Conservation (phyloP, 2,888 invertebrate species). For the Holacanthella duospinosa region DNA sequence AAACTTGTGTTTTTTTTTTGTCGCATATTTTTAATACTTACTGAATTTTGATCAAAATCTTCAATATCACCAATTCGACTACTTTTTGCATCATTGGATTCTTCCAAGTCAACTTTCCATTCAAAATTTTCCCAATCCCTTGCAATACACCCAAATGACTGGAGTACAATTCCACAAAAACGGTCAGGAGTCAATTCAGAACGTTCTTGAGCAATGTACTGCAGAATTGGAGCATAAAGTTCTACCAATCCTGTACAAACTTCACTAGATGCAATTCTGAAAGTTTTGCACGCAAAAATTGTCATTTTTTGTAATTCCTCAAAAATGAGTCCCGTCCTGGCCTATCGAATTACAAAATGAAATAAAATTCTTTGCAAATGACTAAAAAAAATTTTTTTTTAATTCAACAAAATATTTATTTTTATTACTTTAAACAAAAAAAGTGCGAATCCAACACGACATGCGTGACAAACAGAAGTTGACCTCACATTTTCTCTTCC, state of each 20-base stretch:
- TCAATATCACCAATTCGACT: too few species aligned
- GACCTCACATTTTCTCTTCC: conserved; percentile 27
- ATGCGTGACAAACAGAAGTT: conserved; percentile 33
- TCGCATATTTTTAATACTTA: background rate
- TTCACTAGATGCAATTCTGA: conserved; percentile 29
- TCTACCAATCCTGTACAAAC: conserved; percentile 32
- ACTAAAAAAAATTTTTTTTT: background rate
- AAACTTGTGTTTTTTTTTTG: too few species aligned
- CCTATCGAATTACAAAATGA: conserved; percentile 16
- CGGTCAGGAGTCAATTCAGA: conserved; percentile 26
- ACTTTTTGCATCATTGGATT: background rate
- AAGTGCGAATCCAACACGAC: conserved; percentile 33
- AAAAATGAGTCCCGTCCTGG: conserved; percentile 21
- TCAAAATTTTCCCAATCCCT: conserved; percentile 14
- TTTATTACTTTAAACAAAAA: conserved; percentile 25
- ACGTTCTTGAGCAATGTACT: conserved; percentile 29
- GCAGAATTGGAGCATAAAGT: conserved; percentile 34
- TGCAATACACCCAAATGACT: conserved; percentile 29
- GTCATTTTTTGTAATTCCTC: conserved; percentile 27
- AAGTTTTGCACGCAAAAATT: conserved; percentile 32
- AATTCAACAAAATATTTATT: background rate
- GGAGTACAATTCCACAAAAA: conserved; percentile 34
- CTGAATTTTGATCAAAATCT: too few species aligned
- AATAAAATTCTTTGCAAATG: conserved; percentile 4
- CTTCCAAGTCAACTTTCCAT: background rate